Base-by-base conservation (phyloP, 2,888 invertebrate species). In the Encarsia formosa region DNA sequence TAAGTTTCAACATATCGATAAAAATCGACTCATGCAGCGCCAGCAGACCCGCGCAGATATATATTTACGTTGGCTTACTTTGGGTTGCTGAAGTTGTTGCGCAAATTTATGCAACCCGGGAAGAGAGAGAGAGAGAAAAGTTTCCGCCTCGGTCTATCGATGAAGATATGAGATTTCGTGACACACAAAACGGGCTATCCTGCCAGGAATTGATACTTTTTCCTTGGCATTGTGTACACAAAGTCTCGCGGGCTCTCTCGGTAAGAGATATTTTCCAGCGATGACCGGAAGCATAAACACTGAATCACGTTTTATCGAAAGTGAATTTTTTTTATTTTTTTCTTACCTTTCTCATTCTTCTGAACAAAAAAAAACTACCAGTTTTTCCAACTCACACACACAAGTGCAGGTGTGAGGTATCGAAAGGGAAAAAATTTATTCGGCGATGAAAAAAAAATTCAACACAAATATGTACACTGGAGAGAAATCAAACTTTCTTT, bases 221-320 rank as follows among this genome's bases (percentile, higher is more conserved):
- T n/a, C n/a, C n/a, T n/a, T n/a, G n/a, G n/a, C n/a, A n/a, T n/a
- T n/a, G n/a, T n/a, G n/a, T 32, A 32, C 32, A 32, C 15, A n/a
- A 5, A 32, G 9, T n/a, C 32, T 11, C 32, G 22, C 13, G 26
- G 26, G 34, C 6, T 11, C 15, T 2, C 18, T 20, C 38, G 54
- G 42, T 46, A 49, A 49, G 39, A 45, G 42, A 49, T 54, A 49
- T 38, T 39, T 24, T 34, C 38, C 29, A n/a, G 49, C 26, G 43
- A 37, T 54, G 54, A 50, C 50, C 54, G 42, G 50, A 54, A 54
- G 47, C 50, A 43, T 43, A 47, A 51, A 51, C 43, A 54, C 39
- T 45, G 47, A 43, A 54, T 54, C 39, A 34, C 43, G 43, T 50
- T 54, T 37, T 50, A 51, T 54, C 50, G 37, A 18, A 26, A 47